Evolutionary conservation across 2,888 invertebrate species (phyloP), one percentile per base, ranked within the genome.

Genomic region (Trissonchulus latispiculum): DNA sequence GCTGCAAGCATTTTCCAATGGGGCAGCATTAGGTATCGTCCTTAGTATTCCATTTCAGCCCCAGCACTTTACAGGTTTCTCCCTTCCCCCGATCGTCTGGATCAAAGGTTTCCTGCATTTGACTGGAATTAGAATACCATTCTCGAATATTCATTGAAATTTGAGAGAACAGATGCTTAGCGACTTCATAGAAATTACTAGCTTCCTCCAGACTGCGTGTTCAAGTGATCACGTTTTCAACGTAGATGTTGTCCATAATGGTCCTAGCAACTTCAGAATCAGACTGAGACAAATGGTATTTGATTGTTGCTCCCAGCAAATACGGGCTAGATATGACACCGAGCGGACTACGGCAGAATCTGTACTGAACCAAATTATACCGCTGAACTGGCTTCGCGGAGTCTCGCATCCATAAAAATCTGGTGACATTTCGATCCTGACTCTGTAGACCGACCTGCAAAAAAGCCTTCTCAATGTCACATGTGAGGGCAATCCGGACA

Each of bases 11-110:
- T 18, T 36, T 68, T 36, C n/a, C 32, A 8, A 32, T 3, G 3
- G 36, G 3, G 35, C 69, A 77, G 1, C 59, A 23, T 28, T 77
- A 75, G 1, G 68, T 37, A 66, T 78, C 78, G 15, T 48, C 23
- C 23, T 75, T 73, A n/a, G 76, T 70, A 61, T 73, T 48, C 78
- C 78, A 78, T 2, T 33, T 29, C 2, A 78, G 61, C 23, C 78
- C 78, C 37, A 78, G 62, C 23, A 72, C 75, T 37, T 75, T 64
- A 31, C 23, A n/a, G 8, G 8, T 62, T 35, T 69, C 29, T 18
- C 8, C 3, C 8, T 29, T 35, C 2, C 28, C 72, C 3, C 28
- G 35, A 73, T 73, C 73, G 8, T 35, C 15, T 2, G 8, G 31
- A 2, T 73, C 31, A 2, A 73, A 3, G 2, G 18, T 3, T 32